Evolutionary conservation across 2,113 vertebrate species (phyloP), one percentile per base, ranked within the genome.

Genomic region (Coracopsis vasa): DNA sequence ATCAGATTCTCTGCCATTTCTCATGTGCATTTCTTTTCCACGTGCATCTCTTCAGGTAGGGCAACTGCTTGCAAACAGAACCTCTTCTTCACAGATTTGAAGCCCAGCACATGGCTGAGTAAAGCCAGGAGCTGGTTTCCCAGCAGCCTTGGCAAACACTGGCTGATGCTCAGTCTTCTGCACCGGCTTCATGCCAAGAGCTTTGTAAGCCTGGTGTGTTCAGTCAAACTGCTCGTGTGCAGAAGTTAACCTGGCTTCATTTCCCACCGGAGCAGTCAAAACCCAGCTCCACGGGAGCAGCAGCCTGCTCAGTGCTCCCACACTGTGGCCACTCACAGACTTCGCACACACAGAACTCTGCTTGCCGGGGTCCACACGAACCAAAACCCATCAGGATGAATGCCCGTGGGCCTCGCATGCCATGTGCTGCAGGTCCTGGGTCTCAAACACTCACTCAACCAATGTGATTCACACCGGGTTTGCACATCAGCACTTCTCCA

Each of bases 341-440:
- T 50, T 79, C 33, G 54, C 62, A 42, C n/a, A 45, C 42, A 18
- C 19, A 54, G 18, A 74, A 20, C 27, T 44, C 78, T 45, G 31
- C 72, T 69, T 50, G 53, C 47, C 27, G 1, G 50, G 4, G 7
- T 35, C 48, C 35, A 3, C 71, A 8, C 0, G 0, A 64, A 23
- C n/a, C 0, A 0, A 35, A 28, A 31, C 28, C 48, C 0, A 0
- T 14, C 16, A 18, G 42, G 0, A 0, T 3, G 8, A 51, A 23
- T 4, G 9, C 37, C 31, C 6, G 0, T 14, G 21, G 80, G 64
- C 14, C 20, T 13, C 5, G 0, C 33, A 16, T 3, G 13, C 23
- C 11, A 65, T 50, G 69, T 9, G 29, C 24, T 17, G 60, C 51
- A 56, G 41, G 17, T 45, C 31, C 51, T 58, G 64, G 28, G n/a